phyloP scores from a whole-genome alignment of 2,888 invertebrate species.

The Steinernema carpocapsae region DNA sequence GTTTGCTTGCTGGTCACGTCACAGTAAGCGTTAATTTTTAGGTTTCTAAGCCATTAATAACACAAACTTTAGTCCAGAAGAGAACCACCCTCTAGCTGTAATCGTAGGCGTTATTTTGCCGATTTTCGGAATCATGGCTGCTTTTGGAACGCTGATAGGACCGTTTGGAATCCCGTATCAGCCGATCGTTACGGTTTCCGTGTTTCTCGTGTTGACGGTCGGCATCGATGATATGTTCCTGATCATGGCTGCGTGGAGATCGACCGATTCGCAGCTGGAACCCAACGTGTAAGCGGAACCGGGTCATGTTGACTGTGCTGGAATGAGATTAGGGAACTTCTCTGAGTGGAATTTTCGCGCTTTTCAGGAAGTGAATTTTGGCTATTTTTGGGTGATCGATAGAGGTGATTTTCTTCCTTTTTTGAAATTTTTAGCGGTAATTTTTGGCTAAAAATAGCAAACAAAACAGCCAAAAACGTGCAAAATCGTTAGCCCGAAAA shows the following conservation, averaged over 20 bases:
- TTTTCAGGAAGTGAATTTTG: too few relatives aligned
- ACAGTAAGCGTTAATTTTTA: constrained; percentile 15
- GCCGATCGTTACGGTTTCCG: constrained; percentile 18
- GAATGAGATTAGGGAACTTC: too few relatives aligned
- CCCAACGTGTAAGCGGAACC: neutral
- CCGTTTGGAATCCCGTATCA: constrained; percentile 2
- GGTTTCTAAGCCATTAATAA: neutral
- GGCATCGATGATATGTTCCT: constrained; percentile 23
- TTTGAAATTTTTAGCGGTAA: too few relatives aligned
- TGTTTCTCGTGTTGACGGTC: constrained; percentile 2
- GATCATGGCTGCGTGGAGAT: constrained; percentile 26
- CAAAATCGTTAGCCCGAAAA: too few relatives aligned
- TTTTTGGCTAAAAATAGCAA: too few relatives aligned
- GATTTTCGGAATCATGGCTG: constrained; percentile 5
- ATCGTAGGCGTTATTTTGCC: neutral
- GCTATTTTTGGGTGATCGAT: too few relatives aligned
- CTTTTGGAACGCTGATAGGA: neutral
- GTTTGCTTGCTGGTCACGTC: neutral
- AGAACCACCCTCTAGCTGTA: neutral
- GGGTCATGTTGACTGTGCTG: too few relatives aligned
- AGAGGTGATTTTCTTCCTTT: too few relatives aligned
- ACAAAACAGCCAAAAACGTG: too few relatives aligned
- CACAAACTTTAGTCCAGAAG: neutral
- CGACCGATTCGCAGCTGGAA: constrained; percentile 13
- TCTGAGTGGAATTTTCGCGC: too few relatives aligned